Conservation (phyloP, 2,888 invertebrate species). For the Hypena proboscidalis region DNA sequence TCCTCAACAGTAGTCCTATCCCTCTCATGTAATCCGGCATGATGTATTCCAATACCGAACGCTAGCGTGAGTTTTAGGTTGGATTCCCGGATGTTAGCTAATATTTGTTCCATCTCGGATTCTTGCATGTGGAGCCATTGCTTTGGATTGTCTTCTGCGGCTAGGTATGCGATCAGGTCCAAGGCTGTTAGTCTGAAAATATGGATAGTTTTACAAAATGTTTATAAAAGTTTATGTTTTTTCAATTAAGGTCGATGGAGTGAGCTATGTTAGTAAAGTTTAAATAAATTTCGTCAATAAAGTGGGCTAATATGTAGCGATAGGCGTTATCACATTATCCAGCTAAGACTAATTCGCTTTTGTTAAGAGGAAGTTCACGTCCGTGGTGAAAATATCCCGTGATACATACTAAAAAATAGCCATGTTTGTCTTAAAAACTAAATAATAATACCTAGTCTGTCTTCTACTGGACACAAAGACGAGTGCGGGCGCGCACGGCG, state of each 20-base stretch:
- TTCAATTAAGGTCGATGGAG: too few relatives aligned
- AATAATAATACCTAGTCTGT: conserved; percentile 89
- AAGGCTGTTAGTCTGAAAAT: conserved; percentile 93
- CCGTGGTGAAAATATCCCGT: too few relatives aligned
- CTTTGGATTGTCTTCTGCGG: conserved; percentile 96
- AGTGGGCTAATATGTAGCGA: too few relatives aligned
- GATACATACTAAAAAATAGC: too few relatives aligned
- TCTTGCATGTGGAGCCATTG: conserved; percentile 97
- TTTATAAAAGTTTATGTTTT: too few relatives aligned
- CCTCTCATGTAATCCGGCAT: conserved; percentile 97
- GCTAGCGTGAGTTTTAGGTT: conserved; percentile 97
- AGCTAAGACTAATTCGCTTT: too few relatives aligned
- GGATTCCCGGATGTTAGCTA: conserved; percentile 91
- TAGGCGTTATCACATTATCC: too few relatives aligned
- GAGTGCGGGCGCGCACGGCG: conserved; percentile 95
- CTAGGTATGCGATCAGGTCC: conserved; percentile 96
- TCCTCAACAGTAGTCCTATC: conserved; percentile 97
- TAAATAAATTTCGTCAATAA: too few relatives aligned
- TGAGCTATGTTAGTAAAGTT: too few relatives aligned
- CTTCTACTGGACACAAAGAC: conserved; percentile 98
- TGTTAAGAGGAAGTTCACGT: too few relatives aligned
- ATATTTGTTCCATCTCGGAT: conserved; percentile 92
- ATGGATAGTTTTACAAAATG: conserved; percentile 3
- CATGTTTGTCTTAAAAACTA: too few relatives aligned
- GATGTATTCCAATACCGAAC: conserved; percentile 99